A percentile compares a stretch with the other conserved stretches of the same genome.
phyloP scores from a whole-genome alignment of 2,797 vertebrate genomes.

The Psittacula echo region DNA sequence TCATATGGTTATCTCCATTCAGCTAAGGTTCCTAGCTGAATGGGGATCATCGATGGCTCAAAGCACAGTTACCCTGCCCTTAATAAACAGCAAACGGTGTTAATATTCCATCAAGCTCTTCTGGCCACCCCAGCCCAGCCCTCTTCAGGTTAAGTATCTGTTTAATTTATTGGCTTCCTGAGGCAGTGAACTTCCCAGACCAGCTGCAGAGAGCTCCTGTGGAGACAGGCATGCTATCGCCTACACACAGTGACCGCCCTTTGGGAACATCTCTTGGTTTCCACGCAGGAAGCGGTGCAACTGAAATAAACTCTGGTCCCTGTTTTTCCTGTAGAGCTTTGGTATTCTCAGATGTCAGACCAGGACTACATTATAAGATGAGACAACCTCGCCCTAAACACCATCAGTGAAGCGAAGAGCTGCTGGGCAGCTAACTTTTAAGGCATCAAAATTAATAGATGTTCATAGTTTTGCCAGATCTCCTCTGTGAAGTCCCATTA shows the following conservation, averaged over 20 bases:
- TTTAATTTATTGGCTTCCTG: not conserved
- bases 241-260: not conserved
- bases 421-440: not conserved
- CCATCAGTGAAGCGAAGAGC: not conserved
- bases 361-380: not conserved
- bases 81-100: not conserved
- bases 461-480: not conserved
- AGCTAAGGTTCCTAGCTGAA: not conserved
- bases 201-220: not conserved
- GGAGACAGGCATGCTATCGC: not conserved
- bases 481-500: not conserved
- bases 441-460: not conserved
- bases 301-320: not conserved
- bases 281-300: not conserved
- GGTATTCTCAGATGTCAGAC: not conserved
- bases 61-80: not conserved
- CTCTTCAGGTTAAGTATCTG: not conserved
- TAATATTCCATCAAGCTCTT: not conserved
- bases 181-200: not conserved
- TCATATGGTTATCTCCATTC: not conserved
- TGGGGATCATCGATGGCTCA: not conserved
- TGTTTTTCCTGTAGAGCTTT: not conserved
- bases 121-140: not conserved
- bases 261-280: not conserved
- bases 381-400: not conserved